A percentile compares a stretch with the other conserved stretches of the same genome.
These are phyloP conservation scores for Drosophila fuyamai DNA, from an alignment of 1,140 invertebrate species.

Conservation along the genomic window DNA sequence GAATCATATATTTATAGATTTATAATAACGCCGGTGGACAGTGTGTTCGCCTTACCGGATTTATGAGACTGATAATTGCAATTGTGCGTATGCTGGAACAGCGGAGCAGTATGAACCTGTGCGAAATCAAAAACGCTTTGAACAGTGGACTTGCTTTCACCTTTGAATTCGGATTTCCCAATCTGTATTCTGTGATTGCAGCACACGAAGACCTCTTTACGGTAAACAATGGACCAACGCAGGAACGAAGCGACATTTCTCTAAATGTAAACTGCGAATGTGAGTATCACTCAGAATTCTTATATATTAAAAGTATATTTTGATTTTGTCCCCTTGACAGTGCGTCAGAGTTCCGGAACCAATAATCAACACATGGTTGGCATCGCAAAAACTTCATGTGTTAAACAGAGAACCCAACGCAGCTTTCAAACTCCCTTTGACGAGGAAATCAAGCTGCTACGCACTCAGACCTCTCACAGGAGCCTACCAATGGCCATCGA, in stretches of 20 bases:
- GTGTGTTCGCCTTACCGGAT: constrained; percentile 63
- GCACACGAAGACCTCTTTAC: constrained; percentile 86
- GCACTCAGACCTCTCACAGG: constrained; percentile 52
- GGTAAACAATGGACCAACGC: constrained; percentile 53
- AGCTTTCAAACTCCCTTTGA: constrained; percentile 37
- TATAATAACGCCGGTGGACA: constrained; percentile 44
- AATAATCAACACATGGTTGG: constrained; percentile 47
- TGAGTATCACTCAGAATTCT: constrained; percentile 36
- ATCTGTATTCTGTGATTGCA: constrained; percentile 85
- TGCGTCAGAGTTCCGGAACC: background rate
- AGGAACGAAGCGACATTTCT: constrained; percentile 69
- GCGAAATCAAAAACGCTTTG: constrained; percentile 66
- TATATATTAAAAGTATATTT: background rate
- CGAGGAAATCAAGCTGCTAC: constrained; percentile 55
- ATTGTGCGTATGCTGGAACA: constrained; percentile 72
- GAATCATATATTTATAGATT: constrained; percentile 26
- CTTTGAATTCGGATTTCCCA: constrained; percentile 85
- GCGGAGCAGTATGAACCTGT: constrained; percentile 57
- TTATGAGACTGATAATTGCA: constrained; percentile 70
- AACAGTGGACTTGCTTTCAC: constrained; percentile 60
- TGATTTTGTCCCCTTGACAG: background rate
- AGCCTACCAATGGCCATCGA: constrained; percentile 54
- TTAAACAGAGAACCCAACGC: constrained; percentile 56
- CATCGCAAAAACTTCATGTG: constrained; percentile 48
- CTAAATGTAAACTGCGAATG: constrained; percentile 63